Evolutionary conservation across 2,797 vertebrate species (phyloP).

Genomic region (Amphiprion clarkii): DNA sequence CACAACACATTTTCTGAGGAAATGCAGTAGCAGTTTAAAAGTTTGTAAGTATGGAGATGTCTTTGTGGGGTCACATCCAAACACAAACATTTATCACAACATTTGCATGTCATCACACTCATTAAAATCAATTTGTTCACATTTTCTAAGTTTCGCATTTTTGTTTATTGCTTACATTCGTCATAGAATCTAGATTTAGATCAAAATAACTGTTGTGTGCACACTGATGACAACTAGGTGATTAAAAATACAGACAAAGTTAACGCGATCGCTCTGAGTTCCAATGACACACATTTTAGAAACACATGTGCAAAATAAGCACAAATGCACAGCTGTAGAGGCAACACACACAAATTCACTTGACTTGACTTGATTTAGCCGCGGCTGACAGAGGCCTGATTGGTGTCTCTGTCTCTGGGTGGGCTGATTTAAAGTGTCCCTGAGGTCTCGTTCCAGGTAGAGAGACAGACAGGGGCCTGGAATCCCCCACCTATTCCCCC

Average conservation of each 20-base stretch:
- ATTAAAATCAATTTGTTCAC: not conserved
- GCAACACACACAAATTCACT: constrained; percentile 43
- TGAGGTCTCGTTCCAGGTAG: constrained; percentile 89
- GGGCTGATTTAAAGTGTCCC: constrained; percentile 90
- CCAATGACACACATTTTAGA: constrained; percentile 7
- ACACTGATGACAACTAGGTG: not conserved
- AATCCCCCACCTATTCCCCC: constrained; percentile 72
- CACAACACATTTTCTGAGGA: not conserved
- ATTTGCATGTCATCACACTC: not conserved
- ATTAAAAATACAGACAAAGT: constrained; percentile 36
- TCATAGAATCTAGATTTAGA: not conserved
- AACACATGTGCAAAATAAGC: constrained; percentile 35
- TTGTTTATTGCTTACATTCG: not conserved
- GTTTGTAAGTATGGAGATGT: too few relatives aligned
- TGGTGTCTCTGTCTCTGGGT: constrained; percentile 89
- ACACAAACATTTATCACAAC: not conserved
- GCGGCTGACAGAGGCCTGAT: constrained; percentile 69
- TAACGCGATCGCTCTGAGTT: constrained; percentile 8
- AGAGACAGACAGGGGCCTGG: constrained; percentile 84
- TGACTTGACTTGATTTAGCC: constrained; percentile 71
- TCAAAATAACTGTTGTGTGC: not conserved
- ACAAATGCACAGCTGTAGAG: constrained; percentile 29
- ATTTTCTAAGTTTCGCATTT: not conserved
- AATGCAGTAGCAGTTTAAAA: not conserved
- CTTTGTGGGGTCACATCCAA: not conserved